These are phyloP conservation scores for Sminthurides aquaticus DNA, from an alignment of 2,888 invertebrate genomes.

Conservation along the genomic window DNA sequence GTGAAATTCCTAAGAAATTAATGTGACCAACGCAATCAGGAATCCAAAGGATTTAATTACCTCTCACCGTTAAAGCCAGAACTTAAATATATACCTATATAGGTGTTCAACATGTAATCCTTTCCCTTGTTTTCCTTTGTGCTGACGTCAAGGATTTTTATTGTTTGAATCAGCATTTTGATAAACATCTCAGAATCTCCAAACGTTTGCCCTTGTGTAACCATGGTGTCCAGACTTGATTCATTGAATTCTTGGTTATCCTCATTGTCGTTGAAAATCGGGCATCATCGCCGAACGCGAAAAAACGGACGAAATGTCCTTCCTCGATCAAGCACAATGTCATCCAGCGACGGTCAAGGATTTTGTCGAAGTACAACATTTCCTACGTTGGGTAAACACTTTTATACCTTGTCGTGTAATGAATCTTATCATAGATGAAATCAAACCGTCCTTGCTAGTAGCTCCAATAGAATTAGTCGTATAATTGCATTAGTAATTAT, in stretches of 20 bases:
- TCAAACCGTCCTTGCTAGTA: too few species aligned
- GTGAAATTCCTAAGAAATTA: too few species aligned
- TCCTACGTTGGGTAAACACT: slow-evolving; percentile 43
- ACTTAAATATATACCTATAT: too few species aligned
- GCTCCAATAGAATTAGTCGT: too few species aligned
- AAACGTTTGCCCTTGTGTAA: slow-evolving; percentile 10
- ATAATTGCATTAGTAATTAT: too few species aligned
- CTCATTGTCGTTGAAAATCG: slow-evolving; percentile 43
- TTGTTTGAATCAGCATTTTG: not conserved
- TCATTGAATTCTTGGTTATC: slow-evolving; percentile 44
- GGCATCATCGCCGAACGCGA: slow-evolving; percentile 42
- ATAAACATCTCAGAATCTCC: not conserved
- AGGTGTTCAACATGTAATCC: too few species aligned
- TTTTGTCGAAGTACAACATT: slow-evolving; percentile 44
- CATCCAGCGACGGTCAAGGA: slow-evolving; percentile 38
- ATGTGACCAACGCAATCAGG: too few species aligned
- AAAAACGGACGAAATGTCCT: slow-evolving; percentile 40
- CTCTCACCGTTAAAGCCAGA: too few species aligned
- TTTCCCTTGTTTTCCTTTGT: too few species aligned
- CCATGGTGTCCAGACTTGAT: slow-evolving; percentile 43
- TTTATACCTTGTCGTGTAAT: too few species aligned
- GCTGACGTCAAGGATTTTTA: not conserved
- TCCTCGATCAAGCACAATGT: slow-evolving; percentile 42
- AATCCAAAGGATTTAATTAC: too few species aligned
- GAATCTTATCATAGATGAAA: too few species aligned